A percentile compares a stretch with the other conserved stretches of the same genome.
phyloP scores from a whole-genome alignment of 2,113 vertebrate genomes.

The Felis catus region F.catus_Fca126_mat1.0 CM031419.1:189760501-189761000 shows the following conservation, averaged over 20 bases:
- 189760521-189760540: not conserved
- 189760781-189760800: not conserved
- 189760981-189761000: not conserved
- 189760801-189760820: not conserved
- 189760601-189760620: not conserved
- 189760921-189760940: not conserved
- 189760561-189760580: not conserved
- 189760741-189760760: not conserved
- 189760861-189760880: not conserved
- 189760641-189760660: slow-evolving; percentile 13
- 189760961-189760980: not conserved
- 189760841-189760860: not conserved
- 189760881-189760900: not conserved
- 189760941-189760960: not conserved
- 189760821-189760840: not conserved
- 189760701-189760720: not conserved
- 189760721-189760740: not conserved
- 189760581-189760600: not conserved
- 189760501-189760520: not conserved
- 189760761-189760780: not conserved
- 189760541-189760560: not conserved
- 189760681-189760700: slow-evolving; percentile 5
- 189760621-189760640: slow-evolving; percentile 2
- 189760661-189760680: not conserved
- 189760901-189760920: not conserved